Percentiles rank a stretch among this genome's conserved stretches.
Evolutionary conservation across 2,797 vertebrate species (phyloP).

Genomic region (Sorex maritimensis): DNA sequence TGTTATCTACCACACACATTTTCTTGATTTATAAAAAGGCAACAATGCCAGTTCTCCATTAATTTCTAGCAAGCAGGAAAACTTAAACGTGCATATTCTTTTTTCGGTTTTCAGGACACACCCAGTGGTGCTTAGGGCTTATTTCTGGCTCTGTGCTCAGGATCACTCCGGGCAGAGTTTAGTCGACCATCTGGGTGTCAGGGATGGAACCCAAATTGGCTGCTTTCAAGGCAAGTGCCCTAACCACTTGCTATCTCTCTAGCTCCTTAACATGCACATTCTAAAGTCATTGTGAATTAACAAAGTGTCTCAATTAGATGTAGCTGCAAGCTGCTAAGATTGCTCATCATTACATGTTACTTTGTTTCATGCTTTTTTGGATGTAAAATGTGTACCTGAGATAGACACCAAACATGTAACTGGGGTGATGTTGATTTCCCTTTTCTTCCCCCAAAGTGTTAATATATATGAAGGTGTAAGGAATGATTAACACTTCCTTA

Average conservation of each 20-base stretch:
- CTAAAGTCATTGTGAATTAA: constrained; percentile 51
- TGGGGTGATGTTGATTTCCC: neutral
- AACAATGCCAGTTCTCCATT: constrained; percentile 44
- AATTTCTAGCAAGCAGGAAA: constrained; percentile 61
- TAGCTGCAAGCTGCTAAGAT: constrained; percentile 10
- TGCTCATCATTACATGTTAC: neutral
- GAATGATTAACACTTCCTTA: constrained; percentile 11
- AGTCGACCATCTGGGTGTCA: no score
- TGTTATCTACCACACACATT: constrained; percentile 11
- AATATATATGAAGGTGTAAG: constrained; percentile 26
- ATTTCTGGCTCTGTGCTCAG: no score
- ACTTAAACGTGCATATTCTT: neutral
- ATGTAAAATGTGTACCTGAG: neutral
- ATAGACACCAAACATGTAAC: neutral
- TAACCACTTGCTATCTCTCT: no score
- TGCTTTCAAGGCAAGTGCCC: no score
- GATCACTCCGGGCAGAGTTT: no score
- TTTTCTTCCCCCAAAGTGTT: constrained; percentile 50
- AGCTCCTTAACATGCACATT: constrained; percentile 12
- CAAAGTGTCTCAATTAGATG: constrained; percentile 14
- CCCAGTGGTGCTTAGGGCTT: no score
- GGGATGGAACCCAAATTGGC: no score
- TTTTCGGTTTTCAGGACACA: no score
- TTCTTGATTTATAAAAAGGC: constrained; percentile 63
- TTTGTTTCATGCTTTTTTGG: neutral